Evolutionary conservation across 2,888 invertebrate species (phyloP), one percentile per base, ranked within the genome.

Genomic region (Fragum fragum): DNA sequence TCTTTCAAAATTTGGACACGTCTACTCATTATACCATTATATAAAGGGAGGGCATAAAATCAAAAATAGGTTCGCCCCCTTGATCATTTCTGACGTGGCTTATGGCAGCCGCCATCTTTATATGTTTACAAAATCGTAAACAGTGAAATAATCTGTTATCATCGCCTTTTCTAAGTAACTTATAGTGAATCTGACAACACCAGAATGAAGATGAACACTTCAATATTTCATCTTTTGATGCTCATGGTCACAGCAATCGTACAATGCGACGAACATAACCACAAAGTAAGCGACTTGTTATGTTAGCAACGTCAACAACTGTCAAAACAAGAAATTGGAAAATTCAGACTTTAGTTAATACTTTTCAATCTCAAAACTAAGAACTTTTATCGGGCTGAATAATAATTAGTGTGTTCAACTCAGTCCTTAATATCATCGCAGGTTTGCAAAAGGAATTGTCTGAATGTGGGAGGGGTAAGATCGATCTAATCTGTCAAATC

Each of bases 241-340:
- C 61, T 87, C 61, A 81, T 86, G 73, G 76, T 79, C 66, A 74
- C 85, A 39, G 78, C 66, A 74, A 73, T 81, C n/a, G 91, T 87
- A n/a, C 83, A 90, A 83, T 94, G 95, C 70, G 97, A 97, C 94
- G 97, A 97, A 95, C 97, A 97, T 94, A 96, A 96, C 95, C 97
- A 97, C 94, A 95, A 96, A 93, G 97, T 97, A 95, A 96, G 96
- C 96, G 85, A 55, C 57, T 66, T 69, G 55, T 21, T 68, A 23
- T 18, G 36, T 53, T 85, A 74, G 66, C 81, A 74, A 85, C 80
- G 83, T 83, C 78, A 81, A 83, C 77, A 63, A 63, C 61, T 52
- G 73, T 73, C 73, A 73, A 73, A 63, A 73, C 61, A 61, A 72
- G 36, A 26, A 42, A 18, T 16, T 28, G n/a, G n/a, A n/a, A n/a